Conservation (phyloP, 2,888 invertebrate genomes). For the Venustoraphidia nigricollis region DNA sequence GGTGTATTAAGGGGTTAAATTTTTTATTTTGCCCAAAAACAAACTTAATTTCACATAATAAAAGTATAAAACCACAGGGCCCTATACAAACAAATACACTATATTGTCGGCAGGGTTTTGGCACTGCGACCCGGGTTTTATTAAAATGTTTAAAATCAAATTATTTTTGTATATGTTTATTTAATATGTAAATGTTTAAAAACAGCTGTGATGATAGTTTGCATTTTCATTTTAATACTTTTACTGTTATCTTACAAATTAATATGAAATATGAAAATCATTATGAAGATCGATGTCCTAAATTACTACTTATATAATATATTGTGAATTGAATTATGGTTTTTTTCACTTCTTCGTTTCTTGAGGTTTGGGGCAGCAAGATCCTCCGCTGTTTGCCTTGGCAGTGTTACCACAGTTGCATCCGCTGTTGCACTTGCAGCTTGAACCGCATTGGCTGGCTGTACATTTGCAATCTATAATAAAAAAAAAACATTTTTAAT, state of each 20-base stretch:
- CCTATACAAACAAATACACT: no score
- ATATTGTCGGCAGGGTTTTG: no score
- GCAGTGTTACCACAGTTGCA: conserved; percentile 2
- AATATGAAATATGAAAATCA: background rate
- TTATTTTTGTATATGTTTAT: background rate
- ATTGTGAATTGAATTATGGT: background rate
- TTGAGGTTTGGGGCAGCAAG: background rate
- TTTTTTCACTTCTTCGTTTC: background rate
- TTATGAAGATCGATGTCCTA: background rate
- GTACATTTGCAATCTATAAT: conserved; percentile 11
- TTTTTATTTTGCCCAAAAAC: no score
- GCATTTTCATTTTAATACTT: background rate
- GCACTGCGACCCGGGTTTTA: no score
- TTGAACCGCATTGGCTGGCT: conserved; percentile 6
- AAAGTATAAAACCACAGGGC: no score
- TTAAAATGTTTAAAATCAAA: no score
- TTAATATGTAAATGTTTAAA: background rate
- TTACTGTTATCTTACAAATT: background rate
- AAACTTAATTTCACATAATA: no score
- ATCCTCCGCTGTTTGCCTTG: no score
- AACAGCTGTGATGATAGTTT: background rate
- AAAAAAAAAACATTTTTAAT: background rate
- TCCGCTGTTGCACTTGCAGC: conserved; percentile 9
- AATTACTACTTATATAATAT: background rate
- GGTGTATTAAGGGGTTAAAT: no score